A percentile compares a stretch with the other conserved stretches of the same genome.
These are phyloP conservation scores for Lissocephala sabroskyi DNA, from an alignment of 2,888 invertebrate species.

Conservation along the genomic window DNA sequence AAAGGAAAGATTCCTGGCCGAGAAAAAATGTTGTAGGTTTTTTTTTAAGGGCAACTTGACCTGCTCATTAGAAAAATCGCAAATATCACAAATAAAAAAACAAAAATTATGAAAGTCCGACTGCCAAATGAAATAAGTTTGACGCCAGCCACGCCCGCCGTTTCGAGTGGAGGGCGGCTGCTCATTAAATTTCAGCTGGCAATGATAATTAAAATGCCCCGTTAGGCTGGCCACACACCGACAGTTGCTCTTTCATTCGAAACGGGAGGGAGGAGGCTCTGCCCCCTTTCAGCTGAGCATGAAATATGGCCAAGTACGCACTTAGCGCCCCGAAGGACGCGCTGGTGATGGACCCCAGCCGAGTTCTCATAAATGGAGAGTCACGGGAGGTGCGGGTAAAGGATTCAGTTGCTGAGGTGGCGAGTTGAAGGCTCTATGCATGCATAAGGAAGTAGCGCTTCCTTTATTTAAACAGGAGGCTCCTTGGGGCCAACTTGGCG, in stretches of 20 bases:
- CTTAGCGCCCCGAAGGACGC: slow-evolving; percentile 57
- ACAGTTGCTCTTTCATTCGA: neutral
- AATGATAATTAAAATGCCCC: slow-evolving; percentile 57
- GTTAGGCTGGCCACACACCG: slow-evolving; percentile 6
- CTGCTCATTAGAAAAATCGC: no score
- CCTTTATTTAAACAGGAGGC: no score
- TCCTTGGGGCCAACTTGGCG: slow-evolving; percentile 11
- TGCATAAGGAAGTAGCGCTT: slow-evolving; percentile 45
- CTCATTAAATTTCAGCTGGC: slow-evolving; percentile 55
- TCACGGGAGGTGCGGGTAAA: neutral
- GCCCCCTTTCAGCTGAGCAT: slow-evolving; percentile 25
- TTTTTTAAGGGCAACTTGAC: no score
- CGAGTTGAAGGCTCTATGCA: slow-evolving; percentile 19
- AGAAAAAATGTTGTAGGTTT: no score
- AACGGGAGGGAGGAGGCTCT: slow-evolving; percentile 9
- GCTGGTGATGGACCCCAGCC: no score
- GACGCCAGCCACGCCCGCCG: no score
- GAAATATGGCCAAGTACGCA: slow-evolving; percentile 59
- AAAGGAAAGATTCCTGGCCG: no score
- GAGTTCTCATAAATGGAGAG: no score
- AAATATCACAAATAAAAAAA: no score
- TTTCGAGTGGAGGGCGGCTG: no score
- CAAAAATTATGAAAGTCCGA: no score
- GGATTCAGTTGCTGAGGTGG: neutral
- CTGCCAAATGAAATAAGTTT: no score